Evolutionary conservation across 2,113 vertebrate genomes (phyloP).

Genomic region (Rhabdomys dilectus): DNA sequence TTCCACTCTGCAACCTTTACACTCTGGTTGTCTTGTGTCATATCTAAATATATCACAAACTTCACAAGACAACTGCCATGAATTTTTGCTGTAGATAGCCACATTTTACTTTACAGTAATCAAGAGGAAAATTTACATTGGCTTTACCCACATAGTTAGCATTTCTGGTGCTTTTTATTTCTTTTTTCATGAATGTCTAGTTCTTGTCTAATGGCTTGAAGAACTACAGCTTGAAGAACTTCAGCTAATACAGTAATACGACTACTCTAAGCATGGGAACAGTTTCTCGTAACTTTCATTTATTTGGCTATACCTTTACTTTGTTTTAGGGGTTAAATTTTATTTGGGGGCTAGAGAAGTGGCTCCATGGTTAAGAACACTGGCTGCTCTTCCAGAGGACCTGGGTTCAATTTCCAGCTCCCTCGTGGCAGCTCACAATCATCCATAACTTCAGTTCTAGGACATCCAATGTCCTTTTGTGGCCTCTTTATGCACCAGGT

Average conservation of each 20-base stretch:
- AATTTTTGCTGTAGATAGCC: not conserved
- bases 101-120: constrained; percentile 11
- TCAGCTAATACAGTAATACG: not conserved
- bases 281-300: not conserved
- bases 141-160: not conserved
- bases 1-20: not conserved
- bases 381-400: not conserved
- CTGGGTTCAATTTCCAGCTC: not conserved
- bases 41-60: not conserved
- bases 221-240: not conserved
- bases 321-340: not conserved
- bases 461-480: not conserved
- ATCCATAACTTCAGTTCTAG: not conserved
- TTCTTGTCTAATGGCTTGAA: not conserved
- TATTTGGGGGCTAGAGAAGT: not conserved
- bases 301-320: constrained; percentile 50
- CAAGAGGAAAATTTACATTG: not conserved
- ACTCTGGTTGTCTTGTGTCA: not conserved
- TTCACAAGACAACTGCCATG: not conserved
- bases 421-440: not conserved
- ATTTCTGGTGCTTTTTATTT: constrained; percentile 23
- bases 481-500: not conserved
- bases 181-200: not conserved
- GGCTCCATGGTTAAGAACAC: not conserved
- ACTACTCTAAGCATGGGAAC: not conserved